phyloP scores from a whole-genome alignment of 2,888 invertebrate genomes.

The Pheosia tremula region DNA sequence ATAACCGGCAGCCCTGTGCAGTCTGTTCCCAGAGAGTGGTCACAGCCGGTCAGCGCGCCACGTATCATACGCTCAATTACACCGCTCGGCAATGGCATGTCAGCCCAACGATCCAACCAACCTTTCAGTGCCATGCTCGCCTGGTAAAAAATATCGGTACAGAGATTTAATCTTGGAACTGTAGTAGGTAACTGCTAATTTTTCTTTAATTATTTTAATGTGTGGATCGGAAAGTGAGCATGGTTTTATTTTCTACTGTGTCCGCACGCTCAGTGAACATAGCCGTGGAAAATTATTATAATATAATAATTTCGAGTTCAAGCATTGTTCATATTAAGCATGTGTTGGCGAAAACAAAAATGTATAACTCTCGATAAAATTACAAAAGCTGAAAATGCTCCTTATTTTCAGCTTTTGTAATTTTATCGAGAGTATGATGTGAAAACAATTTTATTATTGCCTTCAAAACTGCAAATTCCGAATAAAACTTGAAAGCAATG shows the following conservation, averaged over 20 bases:
- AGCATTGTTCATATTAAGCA: slow-evolving; percentile 20
- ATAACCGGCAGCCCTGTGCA: slow-evolving; percentile 54
- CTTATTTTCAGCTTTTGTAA: slow-evolving; percentile 32
- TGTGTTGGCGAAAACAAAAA: slow-evolving; percentile 30
- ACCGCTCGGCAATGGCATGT: slow-evolving; percentile 50
- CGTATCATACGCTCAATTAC: slow-evolving; percentile 78
- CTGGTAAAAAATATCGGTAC: neutral
- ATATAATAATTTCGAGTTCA: slow-evolving; percentile 16
- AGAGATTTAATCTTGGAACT: slow-evolving; percentile 6
- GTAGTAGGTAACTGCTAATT: neutral
- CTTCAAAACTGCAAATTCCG: slow-evolving; percentile 5
- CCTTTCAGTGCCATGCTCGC: slow-evolving; percentile 28
- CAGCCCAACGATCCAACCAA: slow-evolving; percentile 33
- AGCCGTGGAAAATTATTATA: neutral
- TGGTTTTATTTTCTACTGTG: neutral
- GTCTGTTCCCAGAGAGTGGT: slow-evolving; percentile 61
- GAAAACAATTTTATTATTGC: slow-evolving; percentile 40
- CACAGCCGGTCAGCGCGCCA: slow-evolving; percentile 65
- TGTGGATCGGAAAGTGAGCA: slow-evolving; percentile 10
- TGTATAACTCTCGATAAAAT: slow-evolving; percentile 36
- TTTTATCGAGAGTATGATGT: slow-evolving; percentile 33
- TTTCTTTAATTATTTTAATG: slow-evolving; percentile 7
- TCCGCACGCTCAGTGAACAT: neutral
- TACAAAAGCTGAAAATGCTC: slow-evolving; percentile 27
- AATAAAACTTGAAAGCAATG: slow-evolving; percentile 36